A percentile compares a stretch with the other conserved stretches of the same genome.
These are phyloP conservation scores for Limnodromus scolopaceus DNA, from an alignment of 2,797 vertebrate species.

Conservation along the genomic window DNA sequence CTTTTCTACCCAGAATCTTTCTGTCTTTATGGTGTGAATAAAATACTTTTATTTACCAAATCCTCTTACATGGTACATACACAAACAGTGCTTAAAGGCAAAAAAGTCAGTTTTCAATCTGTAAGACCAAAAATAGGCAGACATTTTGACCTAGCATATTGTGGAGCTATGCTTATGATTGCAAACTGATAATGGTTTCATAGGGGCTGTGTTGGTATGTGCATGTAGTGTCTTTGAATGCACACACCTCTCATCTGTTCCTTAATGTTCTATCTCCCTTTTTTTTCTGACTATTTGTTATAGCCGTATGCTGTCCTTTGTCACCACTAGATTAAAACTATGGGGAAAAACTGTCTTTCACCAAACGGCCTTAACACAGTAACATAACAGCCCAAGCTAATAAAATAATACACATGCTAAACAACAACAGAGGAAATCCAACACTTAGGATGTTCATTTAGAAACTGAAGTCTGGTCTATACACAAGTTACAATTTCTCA, in stretches of 20 bases:
- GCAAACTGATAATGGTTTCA: background rate
- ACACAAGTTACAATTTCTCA: background rate
- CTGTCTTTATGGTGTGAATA: background rate
- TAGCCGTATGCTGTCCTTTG: fast-evolving
- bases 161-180: background rate
- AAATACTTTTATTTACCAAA: background rate
- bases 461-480: background rate
- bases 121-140: background rate
- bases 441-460: background rate
- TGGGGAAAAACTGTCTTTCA: background rate
- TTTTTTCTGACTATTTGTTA: background rate
- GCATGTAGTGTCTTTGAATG: background rate
- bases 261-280: background rate
- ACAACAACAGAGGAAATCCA: background rate
- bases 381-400: background rate
- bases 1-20: background rate
- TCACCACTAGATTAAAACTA: background rate
- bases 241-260: fast-evolving
- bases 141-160: background rate
- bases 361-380: background rate
- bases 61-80: background rate
- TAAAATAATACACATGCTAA: background rate
- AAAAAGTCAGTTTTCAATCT: background rate
- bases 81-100: background rate
- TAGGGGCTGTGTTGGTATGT: fast-evolving